Evolutionary conservation across 2,797 vertebrate species (phyloP).

Genomic region (Xiphorhynchus erythropygius): DNA sequence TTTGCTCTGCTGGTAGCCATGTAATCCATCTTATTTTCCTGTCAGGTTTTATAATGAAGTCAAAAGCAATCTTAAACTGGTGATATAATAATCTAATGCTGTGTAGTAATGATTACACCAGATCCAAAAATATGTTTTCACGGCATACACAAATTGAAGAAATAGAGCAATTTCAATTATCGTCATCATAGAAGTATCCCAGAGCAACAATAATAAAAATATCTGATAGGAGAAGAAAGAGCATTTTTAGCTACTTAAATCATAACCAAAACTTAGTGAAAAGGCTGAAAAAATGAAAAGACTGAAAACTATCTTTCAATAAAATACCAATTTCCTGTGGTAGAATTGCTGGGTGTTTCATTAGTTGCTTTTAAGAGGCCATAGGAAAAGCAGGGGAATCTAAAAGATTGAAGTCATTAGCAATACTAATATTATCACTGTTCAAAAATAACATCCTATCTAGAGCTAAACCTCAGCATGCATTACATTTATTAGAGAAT

Average conservation of each 20-base stretch:
- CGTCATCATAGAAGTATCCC: background rate
- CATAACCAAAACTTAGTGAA: background rate
- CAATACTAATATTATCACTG: background rate
- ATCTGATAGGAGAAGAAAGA: background rate
- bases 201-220: background rate
- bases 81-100: background rate
- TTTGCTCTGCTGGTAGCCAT: background rate
- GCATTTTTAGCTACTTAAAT: background rate
- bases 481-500: background rate
- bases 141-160: background rate
- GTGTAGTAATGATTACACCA: background rate
- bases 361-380: background rate
- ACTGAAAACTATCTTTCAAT: background rate
- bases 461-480: background rate
- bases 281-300: background rate
- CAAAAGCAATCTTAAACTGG: background rate
- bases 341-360: background rate
- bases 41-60: constrained; percentile 41
- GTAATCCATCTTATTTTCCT: constrained; percentile 39
- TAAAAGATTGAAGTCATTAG: background rate
- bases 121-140: background rate
- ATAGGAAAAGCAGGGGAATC: background rate
- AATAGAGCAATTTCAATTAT: background rate
- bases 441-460: background rate
- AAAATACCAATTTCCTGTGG: background rate